Evolutionary conservation across 2,888 invertebrate species (phyloP).

Genomic region (Charanyca ferruginea): DNA sequence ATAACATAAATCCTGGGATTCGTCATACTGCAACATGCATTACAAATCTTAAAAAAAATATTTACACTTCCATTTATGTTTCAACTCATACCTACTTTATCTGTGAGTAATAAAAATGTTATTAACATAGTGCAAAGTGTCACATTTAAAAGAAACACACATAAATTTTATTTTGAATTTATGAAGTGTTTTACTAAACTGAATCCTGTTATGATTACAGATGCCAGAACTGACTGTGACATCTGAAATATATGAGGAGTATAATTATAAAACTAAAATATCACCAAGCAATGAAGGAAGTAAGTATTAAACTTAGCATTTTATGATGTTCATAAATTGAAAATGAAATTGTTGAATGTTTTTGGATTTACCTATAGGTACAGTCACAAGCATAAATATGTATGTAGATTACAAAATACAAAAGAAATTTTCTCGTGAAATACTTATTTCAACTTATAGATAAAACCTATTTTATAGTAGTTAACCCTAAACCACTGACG

Average conservation of each 20-base stretch:
- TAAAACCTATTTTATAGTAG: too few species aligned
- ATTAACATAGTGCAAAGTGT: conserved; percentile 40
- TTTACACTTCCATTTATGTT: conserved; percentile 48
- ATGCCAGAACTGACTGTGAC: conserved; percentile 92
- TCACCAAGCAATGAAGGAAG: conserved; percentile 87
- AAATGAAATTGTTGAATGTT: neutral
- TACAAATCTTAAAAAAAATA: conserved; percentile 49
- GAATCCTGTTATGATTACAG: conserved; percentile 73
- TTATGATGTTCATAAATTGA: conserved; percentile 22
- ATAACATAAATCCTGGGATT: conserved; percentile 33
- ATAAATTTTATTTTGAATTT: conserved; percentile 54
- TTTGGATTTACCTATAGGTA: too few species aligned
- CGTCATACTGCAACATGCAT: conserved; percentile 48
- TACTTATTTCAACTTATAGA: too few species aligned
- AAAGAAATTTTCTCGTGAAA: too few species aligned
- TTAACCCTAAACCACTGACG: too few species aligned
- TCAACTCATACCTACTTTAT: conserved; percentile 47
- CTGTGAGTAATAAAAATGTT: conserved; percentile 52
- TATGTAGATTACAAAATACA: too few species aligned
- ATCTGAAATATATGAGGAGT: conserved; percentile 94
- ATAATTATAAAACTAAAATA: conserved; percentile 90
- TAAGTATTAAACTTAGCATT: conserved; percentile 72
- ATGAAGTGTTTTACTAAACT: conserved; percentile 51
- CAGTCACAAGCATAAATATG: too few species aligned
- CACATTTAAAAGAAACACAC: conserved; percentile 55